Percentiles rank a stretch among this genome's conserved stretches.
phyloP scores from a whole-genome alignment of 2,113 vertebrate genomes.

The Cathartes aura region DNA sequence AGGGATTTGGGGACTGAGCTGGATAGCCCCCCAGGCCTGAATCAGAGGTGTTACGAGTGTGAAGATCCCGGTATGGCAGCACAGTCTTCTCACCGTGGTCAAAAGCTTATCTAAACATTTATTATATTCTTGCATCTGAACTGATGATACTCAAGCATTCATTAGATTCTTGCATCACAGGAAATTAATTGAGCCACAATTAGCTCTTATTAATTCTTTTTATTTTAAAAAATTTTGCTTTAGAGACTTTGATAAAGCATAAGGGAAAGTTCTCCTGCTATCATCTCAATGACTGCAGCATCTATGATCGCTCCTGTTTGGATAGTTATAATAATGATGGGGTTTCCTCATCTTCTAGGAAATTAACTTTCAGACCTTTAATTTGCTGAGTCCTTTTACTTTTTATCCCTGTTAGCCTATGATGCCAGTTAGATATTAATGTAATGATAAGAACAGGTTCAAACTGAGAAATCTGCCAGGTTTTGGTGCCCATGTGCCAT shows the following conservation, averaged over 20 bases:
- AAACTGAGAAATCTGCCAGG: neutral
- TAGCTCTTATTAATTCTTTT: neutral
- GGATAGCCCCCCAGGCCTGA: neutral
- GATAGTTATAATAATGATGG: neutral
- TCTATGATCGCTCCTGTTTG: neutral
- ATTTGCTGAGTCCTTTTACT: neutral
- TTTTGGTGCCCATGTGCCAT: neutral
- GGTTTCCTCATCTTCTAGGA: neutral
- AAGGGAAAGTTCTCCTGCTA: neutral
- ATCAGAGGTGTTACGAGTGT: neutral
- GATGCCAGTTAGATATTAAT: neutral
- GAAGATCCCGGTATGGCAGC: neutral
- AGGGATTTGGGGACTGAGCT: neutral
- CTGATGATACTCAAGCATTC: neutral
- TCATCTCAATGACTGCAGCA: neutral
- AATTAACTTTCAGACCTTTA: neutral
- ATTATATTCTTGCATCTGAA: neutral
- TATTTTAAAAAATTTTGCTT: neutral
- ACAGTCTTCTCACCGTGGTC: no score
- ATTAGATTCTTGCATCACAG: neutral
- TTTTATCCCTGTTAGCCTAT: neutral
- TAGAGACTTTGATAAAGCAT: neutral
- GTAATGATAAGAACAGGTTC: neutral
- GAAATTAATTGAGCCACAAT: neutral
- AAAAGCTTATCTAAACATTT: neutral